Percentiles rank a stretch among this genome's conserved stretches.
phyloP scores from a whole-genome alignment of 2,888 invertebrate genomes.

The Dioctria rufipes region DNA sequence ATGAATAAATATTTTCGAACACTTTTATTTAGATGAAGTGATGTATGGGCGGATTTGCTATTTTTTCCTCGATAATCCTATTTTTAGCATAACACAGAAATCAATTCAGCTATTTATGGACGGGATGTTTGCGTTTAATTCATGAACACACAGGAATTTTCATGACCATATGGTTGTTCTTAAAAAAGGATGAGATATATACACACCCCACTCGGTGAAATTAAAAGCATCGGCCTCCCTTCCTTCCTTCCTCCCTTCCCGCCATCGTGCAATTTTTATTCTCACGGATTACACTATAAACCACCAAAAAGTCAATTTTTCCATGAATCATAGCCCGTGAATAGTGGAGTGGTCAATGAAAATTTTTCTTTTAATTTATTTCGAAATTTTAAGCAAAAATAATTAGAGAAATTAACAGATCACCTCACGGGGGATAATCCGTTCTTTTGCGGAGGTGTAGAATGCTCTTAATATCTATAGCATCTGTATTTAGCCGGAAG shows the following conservation, averaged over 20 bases:
- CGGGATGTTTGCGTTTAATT: conserved; percentile 22
- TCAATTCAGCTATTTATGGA: conserved; percentile 36
- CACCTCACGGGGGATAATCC: neutral
- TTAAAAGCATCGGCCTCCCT: neutral
- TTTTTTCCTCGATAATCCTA: neutral
- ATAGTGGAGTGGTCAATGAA: neutral
- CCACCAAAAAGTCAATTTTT: neutral
- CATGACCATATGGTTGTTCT: neutral
- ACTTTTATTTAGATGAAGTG: neutral
- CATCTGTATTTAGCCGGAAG: neutral
- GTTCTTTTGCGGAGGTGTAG: neutral
- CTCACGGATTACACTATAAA: neutral
- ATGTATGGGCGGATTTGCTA: neutral
- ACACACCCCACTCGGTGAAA: too few relatives aligned
- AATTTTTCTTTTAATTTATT: too few relatives aligned
- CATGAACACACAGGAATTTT: neutral
- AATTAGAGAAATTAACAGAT: neutral
- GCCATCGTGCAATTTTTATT: too few relatives aligned
- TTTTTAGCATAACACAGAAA: neutral
- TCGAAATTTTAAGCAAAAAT: neutral
- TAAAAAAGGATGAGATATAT: neutral
- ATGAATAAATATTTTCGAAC: neutral
- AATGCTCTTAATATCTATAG: neutral
- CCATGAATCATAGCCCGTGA: neutral
- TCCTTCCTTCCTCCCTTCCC: too few relatives aligned